Conservation (phyloP, 1,140 invertebrate species). For the Formica exsecta region DNA sequence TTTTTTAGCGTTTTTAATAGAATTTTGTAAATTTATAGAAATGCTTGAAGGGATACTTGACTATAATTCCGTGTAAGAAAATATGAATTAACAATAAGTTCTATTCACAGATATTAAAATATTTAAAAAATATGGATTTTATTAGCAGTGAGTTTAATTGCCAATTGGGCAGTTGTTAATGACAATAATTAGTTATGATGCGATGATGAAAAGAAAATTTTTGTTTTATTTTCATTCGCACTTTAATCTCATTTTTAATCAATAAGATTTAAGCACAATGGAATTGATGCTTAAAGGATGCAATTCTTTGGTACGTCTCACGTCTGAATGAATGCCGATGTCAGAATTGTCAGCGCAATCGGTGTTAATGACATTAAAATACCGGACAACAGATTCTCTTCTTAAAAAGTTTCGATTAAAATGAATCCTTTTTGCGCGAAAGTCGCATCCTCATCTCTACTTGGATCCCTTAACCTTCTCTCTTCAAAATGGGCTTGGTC, state of each 20-base stretch:
- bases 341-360: slow-evolving; percentile 6
- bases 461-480: slow-evolving; percentile 28
- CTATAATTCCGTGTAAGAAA: background rate
- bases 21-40: background rate
- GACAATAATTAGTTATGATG: background rate
- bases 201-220: background rate
- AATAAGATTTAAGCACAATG: slow-evolving; percentile 9
- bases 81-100: background rate
- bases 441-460: slow-evolving; percentile 24
- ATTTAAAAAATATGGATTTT: background rate
- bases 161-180: background rate
- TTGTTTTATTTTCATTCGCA: slow-evolving; percentile 24
- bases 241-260: slow-evolving; percentile 13
- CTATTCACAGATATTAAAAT: background rate
- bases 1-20: background rate
- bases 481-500: slow-evolving; percentile 41
- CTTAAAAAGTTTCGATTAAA: slow-evolving; percentile 83
- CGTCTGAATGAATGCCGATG: slow-evolving; percentile 8
- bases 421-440: slow-evolving; percentile 79
- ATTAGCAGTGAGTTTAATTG: background rate
- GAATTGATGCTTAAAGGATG: background rate
- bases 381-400: slow-evolving; percentile 79
- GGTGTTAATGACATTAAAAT: slow-evolving; percentile 80
- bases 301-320: slow-evolving; percentile 20
- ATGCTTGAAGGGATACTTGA: too few species aligned